Base-by-base conservation (phyloP, 2,888 invertebrate species). In the Zaprionus lineosus region DNA sequence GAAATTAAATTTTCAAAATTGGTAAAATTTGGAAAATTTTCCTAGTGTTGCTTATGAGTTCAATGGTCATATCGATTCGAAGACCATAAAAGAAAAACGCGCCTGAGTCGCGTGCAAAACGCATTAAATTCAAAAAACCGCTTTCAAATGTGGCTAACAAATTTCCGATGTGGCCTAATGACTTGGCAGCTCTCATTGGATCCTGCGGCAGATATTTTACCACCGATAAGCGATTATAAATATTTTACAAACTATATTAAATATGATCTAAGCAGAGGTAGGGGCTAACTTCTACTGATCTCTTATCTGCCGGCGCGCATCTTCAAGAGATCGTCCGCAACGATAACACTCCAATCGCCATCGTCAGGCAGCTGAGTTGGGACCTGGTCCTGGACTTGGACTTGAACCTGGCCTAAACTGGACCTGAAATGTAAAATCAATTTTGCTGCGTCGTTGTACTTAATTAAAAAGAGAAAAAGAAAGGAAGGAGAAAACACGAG, bases 391-490 rank as follows among this genome's bases (percentile, higher is more conserved):
- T n/a, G n/a, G 33, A 26, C 19, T 43, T 37, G 33, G 29, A 12
- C 29, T 8, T 9, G 12, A 6, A 11, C 33, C 12, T 7, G 19
- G 12, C 33, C 15, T 3, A 31, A 33, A 21, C 53, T 18, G 34
- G 29, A 28, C 43, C 8, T 24, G 24, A 24, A 61, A 52, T 63
- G 72, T 72, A 63, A 73, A 84, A 84, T 82, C 82, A 82, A 82
- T 84, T 82, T 82, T 75, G 82, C 82, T 82, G 82, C 78, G 84
- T 82, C 81, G 81, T 84, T 81, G 75, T 81, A 78, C 78, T 78
- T 82, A 82, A 82, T 82, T 82, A 82, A 84, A 81, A 81, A 61
- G 21, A 41, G 58, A 62, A 26, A n/a, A 37, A 6, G 8, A 34
- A 18, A 18, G 7, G 6, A 16, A 16, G 21, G 26, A 26, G 41